phyloP scores from a whole-genome alignment of 2,113 vertebrate species.

The Pedetes capensis region DNA sequence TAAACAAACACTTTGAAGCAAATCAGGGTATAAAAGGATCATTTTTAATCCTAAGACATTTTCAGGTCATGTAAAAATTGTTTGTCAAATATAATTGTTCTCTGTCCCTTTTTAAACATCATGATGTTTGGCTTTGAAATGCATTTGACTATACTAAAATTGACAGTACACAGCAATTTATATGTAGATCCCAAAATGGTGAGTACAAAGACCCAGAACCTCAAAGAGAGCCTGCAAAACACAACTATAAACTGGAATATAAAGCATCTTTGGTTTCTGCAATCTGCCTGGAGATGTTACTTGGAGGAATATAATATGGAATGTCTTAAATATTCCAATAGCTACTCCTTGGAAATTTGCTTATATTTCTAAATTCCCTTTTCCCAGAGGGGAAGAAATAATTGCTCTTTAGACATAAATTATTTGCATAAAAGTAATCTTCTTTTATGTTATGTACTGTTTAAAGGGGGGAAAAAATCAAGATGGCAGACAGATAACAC shows the following conservation, averaged over 20 bases:
- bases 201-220: conserved; percentile 72
- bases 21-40: conserved; percentile 63
- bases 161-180: conserved; percentile 73
- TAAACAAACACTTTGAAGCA: conserved; percentile 64
- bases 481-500: too few species aligned
- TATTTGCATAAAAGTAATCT: not conserved
- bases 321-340: conserved; percentile 70
- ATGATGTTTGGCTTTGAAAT: conserved; percentile 67
- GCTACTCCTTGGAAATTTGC: conserved; percentile 54
- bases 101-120: conserved; percentile 69
- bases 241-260: conserved; percentile 77
- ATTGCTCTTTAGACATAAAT: conserved; percentile 11
- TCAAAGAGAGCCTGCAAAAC: conserved; percentile 61
- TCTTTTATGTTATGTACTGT: not conserved
- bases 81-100: conserved; percentile 68
- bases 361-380: conserved; percentile 36
- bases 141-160: conserved; percentile 67
- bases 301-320: conserved; percentile 41
- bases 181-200: conserved; percentile 77
- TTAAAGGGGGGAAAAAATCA: too few species aligned
- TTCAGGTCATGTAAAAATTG: conserved; percentile 77
- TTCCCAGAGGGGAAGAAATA: conserved; percentile 14
- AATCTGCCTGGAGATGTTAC: conserved; percentile 60
- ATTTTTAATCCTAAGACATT: conserved; percentile 71
- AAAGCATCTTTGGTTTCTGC: conserved; percentile 62